Conservation (phyloP, 2,888 invertebrate genomes). For the Melipona bicolor region DNA sequence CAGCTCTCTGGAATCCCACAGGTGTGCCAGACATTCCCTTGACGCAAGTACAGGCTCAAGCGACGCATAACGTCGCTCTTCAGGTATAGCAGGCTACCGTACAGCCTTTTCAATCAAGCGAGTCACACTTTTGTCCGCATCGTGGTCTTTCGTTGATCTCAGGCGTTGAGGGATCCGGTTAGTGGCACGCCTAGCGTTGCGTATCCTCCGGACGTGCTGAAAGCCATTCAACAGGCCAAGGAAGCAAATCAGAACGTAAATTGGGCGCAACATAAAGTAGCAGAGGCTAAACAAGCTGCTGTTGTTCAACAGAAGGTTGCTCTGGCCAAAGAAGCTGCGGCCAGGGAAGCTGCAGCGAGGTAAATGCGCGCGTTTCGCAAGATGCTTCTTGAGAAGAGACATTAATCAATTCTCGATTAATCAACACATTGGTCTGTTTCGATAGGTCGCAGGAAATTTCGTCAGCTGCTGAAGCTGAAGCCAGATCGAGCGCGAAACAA, state of each 20-base stretch:
- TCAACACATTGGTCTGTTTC: too few relatives aligned
- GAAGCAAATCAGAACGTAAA: slow-evolving; percentile 90
- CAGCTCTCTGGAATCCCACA: slow-evolving; percentile 73
- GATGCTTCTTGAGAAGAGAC: neutral
- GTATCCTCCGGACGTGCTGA: slow-evolving; percentile 88
- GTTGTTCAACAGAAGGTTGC: slow-evolving; percentile 90
- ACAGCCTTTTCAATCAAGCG: neutral
- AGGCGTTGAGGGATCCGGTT: slow-evolving; percentile 77
- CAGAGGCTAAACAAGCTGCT: slow-evolving; percentile 90
- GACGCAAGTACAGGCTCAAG: slow-evolving; percentile 80
- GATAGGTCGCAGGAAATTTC: slow-evolving; percentile 80
- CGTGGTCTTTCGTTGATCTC: neutral
- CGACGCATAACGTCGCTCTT: slow-evolving; percentile 80
- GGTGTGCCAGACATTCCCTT: slow-evolving; percentile 76
- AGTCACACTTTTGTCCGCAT: neutral
- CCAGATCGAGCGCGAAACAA: slow-evolving; percentile 86
- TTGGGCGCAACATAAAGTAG: slow-evolving; percentile 90
- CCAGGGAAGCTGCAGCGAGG: slow-evolving; percentile 83
- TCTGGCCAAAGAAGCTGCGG: slow-evolving; percentile 90
- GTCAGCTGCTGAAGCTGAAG: slow-evolving; percentile 79
- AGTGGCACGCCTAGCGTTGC: slow-evolving; percentile 83
- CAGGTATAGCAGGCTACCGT: slow-evolving; percentile 72
- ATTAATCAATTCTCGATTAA: neutral
- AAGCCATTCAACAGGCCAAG: slow-evolving; percentile 90
- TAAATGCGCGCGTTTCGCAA: slow-evolving; percentile 44